Evolutionary conservation across 1,140 invertebrate species (phyloP).

Genomic region (Colletes latitarsis): DNA sequence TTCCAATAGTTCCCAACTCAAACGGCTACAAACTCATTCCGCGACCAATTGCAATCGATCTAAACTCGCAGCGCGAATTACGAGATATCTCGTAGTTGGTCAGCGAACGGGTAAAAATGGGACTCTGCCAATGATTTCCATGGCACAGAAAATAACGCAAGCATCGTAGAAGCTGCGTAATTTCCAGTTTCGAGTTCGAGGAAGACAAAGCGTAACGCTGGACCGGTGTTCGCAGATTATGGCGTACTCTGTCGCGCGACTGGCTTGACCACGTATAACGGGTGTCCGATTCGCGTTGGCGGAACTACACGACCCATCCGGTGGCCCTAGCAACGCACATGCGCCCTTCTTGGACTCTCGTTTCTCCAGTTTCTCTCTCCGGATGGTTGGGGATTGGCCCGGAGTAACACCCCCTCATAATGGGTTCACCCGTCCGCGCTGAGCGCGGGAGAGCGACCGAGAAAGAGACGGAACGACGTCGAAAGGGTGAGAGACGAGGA

Average conservation of each 20-base stretch:
- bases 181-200: not conserved
- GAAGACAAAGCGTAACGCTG: not conserved
- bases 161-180: no score
- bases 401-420: constrained; percentile 82
- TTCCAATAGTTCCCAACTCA: no score
- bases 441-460: constrained; percentile 56
- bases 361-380: constrained; percentile 68
- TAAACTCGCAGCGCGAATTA: no score
- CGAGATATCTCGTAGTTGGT: no score
- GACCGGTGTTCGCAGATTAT: not conserved
- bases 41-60: no score
- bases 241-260: not conserved
- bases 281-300: constrained; percentile 68
- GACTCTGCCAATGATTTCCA: not conserved
- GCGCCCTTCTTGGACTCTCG: constrained; percentile 76
- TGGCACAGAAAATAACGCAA: not conserved
- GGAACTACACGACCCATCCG: constrained; percentile 72
- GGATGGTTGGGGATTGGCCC: constrained; percentile 80
- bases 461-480: constrained; percentile 45
- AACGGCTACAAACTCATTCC: no score
- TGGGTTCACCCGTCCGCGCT: constrained; percentile 81
- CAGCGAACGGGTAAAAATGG: not conserved
- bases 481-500: constrained; percentile 36
- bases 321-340: constrained; percentile 81
- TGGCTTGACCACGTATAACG: constrained; percentile 48